phyloP scores from a whole-genome alignment of 2,888 invertebrate species.

The Zonitis immaculata region DNA sequence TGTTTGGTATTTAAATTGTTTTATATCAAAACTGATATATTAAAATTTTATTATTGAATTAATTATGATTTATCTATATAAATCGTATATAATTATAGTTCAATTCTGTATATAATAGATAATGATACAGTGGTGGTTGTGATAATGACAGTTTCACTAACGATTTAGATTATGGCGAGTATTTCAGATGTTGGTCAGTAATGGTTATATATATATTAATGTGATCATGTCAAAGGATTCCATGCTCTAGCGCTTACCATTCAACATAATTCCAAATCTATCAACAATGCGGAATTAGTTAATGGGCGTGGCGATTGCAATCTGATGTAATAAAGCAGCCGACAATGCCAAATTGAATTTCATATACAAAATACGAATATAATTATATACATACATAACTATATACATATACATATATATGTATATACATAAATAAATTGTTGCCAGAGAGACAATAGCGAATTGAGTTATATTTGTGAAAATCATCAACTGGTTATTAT shows the following conservation, averaged over 20 bases:
- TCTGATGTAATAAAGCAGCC: constrained; percentile 17
- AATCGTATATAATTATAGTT: constrained; percentile 12
- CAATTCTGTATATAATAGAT: constrained; percentile 9
- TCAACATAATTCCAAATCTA: constrained; percentile 35
- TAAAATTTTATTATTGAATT: constrained; percentile 9
- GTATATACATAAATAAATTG: background rate
- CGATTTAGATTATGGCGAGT: constrained; percentile 23
- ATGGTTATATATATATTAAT: constrained; percentile 18
- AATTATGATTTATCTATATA: constrained; percentile 6
- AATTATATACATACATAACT: constrained; percentile 10
- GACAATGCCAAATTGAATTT: constrained; percentile 19
- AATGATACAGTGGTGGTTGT: constrained; percentile 11
- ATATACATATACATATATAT: no score
- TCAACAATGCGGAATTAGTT: constrained; percentile 37
- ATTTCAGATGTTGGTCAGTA: constrained; percentile 22
- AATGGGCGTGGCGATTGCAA: constrained; percentile 20
- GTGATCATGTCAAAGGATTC: constrained; percentile 35
- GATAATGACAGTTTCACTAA: constrained; percentile 21
- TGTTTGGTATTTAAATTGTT: no score
- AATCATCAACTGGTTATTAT: background rate
- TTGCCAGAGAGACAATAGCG: background rate
- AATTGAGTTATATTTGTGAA: constrained; percentile 1
- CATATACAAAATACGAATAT: constrained; percentile 11
- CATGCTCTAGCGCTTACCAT: constrained; percentile 30
- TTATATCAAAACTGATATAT: no score